A percentile compares a stretch with the other conserved stretches of the same genome.
These are phyloP conservation scores for Watsonalla binaria DNA, from an alignment of 2,888 invertebrate genomes.

Conservation along the genomic window DNA sequence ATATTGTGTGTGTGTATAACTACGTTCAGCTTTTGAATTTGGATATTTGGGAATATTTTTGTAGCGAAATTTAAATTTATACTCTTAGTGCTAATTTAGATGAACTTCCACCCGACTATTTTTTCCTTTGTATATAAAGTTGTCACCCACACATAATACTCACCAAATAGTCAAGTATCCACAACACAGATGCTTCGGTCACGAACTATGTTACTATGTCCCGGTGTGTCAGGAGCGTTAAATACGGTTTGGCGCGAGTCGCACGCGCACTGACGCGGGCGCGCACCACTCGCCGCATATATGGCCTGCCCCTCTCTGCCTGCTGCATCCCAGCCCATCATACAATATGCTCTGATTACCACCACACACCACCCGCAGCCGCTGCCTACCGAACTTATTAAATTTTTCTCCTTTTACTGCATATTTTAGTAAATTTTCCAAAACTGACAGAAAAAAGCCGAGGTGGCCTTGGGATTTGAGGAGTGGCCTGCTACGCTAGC, in stretches of 20 bases:
- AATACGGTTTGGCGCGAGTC: background rate
- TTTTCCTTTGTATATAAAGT: too few relatives aligned
- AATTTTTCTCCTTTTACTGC: too few relatives aligned
- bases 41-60: too few relatives aligned
- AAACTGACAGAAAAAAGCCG: too few relatives aligned
- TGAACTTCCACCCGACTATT: too few relatives aligned
- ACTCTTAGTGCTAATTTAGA: too few relatives aligned
- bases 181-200: background rate
- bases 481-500: too few relatives aligned
- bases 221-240: background rate
- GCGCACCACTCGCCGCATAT: background rate
- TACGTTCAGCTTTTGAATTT: too few relatives aligned
- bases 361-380: background rate
- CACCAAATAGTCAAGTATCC: background rate
- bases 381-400: background rate
- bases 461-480: too few relatives aligned
- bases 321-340: background rate
- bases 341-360: background rate
- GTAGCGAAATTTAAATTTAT: too few relatives aligned
- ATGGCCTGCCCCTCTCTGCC: background rate
- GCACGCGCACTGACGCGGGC: background rate
- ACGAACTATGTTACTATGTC: background rate
- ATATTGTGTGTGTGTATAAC: too few relatives aligned
- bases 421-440: too few relatives aligned
- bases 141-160: background rate